These are phyloP conservation scores for Spodoptera litura DNA, from an alignment of 1,140 invertebrate species.

Conservation along the genomic window DNA sequence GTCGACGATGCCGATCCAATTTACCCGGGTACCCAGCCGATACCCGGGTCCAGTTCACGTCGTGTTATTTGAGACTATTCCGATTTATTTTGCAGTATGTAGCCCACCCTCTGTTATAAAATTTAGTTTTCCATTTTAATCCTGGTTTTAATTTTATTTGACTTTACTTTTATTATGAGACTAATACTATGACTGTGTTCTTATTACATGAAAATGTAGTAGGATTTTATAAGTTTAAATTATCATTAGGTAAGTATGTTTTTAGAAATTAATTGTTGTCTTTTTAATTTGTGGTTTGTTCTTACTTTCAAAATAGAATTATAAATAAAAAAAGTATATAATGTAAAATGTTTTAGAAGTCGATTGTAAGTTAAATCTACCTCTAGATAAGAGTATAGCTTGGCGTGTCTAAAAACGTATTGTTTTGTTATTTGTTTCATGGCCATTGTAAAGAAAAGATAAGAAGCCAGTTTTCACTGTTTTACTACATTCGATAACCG, in stretches of 20 bases:
- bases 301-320: too few species aligned
- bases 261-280: too few species aligned
- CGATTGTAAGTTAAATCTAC: not conserved
- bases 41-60: constrained; percentile 37
- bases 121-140: not conserved
- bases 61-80: constrained; percentile 47
- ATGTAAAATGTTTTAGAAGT: not conserved
- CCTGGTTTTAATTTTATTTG: not conserved
- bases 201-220: too few species aligned
- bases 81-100: constrained; percentile 7
- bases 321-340: not conserved
- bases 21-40: constrained; percentile 44
- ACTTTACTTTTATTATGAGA: not conserved
- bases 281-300: too few species aligned
- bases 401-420: constrained; percentile 25
- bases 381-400: constrained; percentile 3
- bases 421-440: constrained; percentile 14
- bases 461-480: not conserved
- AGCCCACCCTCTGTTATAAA: constrained; percentile 8
- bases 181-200: not conserved
- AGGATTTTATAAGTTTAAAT: too few species aligned
- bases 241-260: too few species aligned
- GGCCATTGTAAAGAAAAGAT: constrained; percentile 13
- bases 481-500: not conserved
- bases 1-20: constrained; percentile 47